Evolutionary conservation across 2,797 vertebrate genomes (phyloP), one percentile per base, ranked within the genome.

Genomic region (Leptodactylus fallax): DNA sequence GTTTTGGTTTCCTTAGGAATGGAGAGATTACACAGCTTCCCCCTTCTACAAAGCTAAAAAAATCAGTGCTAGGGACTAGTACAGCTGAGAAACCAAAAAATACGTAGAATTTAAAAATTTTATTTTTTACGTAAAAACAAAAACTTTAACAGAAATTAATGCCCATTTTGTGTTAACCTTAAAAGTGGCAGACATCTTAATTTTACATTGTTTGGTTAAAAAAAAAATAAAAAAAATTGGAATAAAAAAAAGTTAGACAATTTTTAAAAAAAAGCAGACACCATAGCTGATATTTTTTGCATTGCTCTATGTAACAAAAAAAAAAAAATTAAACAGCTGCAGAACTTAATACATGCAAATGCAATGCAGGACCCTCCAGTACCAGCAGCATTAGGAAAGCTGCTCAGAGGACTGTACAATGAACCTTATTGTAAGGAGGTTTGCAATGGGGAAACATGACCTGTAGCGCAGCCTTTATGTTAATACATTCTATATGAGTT

Each of bases 141-240:
- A 92, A 96, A 96, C 95, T 96, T 95, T 94, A 36, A 36, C 36
- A 36, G 4, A 36, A 36, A 95, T 96, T 97, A 98, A 98, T 98
- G 97, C 97, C 97, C 97, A 92, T 95, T 95, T 96, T 94, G 93
- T 95, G 96, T 95, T 81, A 1, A 95, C 96, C 95, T 96, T 93
- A 94, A 36, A 36, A 36, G 94, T 94, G 96, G 96, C 95, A 96
- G 96, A 96, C 92, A 91, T 85, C 92, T 92, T 94, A 94, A 95
- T 94, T 94, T 96, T 97, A 98, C 98, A 97, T 96, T 97, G 91
- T 88, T 87, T 21, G 58, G 21, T 90, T 91, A 95, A 93, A 95
- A 97, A 97, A 95, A 94, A 93, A 92, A 94, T 90, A 93, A 83
- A 90, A 95, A 94, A 93, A 92, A 80, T 79, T n/a, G 17, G 77